Evolutionary conservation across 2,888 invertebrate species (phyloP), one percentile per base, ranked within the genome.

Genomic region (Aspidapion aeneum): DNA sequence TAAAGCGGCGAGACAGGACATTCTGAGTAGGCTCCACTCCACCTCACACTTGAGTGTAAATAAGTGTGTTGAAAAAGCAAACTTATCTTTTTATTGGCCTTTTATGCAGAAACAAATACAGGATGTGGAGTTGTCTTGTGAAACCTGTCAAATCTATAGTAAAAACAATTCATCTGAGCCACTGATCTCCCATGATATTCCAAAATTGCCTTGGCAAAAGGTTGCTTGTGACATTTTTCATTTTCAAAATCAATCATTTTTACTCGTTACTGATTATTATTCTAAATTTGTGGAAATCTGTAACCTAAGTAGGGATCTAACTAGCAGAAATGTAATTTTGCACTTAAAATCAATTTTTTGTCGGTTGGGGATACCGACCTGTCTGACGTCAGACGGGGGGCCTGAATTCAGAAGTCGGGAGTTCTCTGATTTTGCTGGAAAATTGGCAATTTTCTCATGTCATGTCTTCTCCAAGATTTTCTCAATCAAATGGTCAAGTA

Each of bases 301-400:
- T 35, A 52, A 63, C 19, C 55, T 67, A 21, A 9, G 52, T 22
- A 57, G 60, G 16, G 57, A 64, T 52, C 21, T 21, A 20, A 63
- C 63, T 12, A 67, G 60, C 55, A 35, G 19, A 18, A 50, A 49
- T 19, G 57, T 67, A 21, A 65, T 68, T 58, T 22, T 55, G 50
- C 17, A 21, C 18, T 20, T 67, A 17, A 68, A 68, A 60, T 19
- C 18, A 18, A 63, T 65, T 18, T 68, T 68, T 63, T 48, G 65
- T 18, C n/a, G n/a, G n/a, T n/a, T n/a, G n/a, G n/a, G n/a, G n/a
- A n/a, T n/a, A n/a, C n/a, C n/a, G n/a, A n/a, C 63, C 52, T 62
- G 58, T 18, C 18, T 72, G 12, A 63, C 65, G 51, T 58, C 65
- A 16, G 71, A 72, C 52, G 65, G 66, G n/a, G 69, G 69, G n/a